Evolutionary conservation across 2,797 vertebrate genomes (phyloP).

Genomic region (Rhadinocentrus ornatus): DNA sequence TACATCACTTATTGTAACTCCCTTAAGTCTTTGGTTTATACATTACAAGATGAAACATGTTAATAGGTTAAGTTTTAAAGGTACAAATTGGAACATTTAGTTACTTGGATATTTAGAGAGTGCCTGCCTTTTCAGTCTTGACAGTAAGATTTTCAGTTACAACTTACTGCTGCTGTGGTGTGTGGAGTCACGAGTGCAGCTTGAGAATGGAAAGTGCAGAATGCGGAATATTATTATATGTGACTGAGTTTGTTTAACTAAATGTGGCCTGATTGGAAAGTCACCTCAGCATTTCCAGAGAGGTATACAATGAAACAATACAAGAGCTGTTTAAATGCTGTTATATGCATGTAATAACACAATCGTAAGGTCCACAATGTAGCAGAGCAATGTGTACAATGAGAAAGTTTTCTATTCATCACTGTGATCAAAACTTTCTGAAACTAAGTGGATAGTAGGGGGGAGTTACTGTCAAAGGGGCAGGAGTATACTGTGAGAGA

Average conservation of each 20-base stretch:
- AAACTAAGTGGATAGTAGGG: background rate
- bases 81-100: background rate
- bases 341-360: no score
- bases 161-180: background rate
- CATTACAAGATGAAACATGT: no score
- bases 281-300: background rate
- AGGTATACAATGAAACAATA: background rate
- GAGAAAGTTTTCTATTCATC: background rate
- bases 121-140: background rate
- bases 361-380: background rate
- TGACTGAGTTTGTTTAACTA: constrained; percentile 36
- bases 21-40: no score
- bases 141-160: background rate
- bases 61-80: background rate
- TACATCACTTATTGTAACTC: no score
- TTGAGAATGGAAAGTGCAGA: background rate
- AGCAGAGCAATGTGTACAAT: no score
- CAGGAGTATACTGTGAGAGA: constrained; percentile 1
- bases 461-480: background rate
- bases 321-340: background rate
- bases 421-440: constrained; percentile 1
- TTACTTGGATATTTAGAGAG: background rate
- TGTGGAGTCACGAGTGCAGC: background rate
- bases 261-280: background rate
- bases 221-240: constrained; percentile 19